phyloP scores from a whole-genome alignment of 2,888 invertebrate species.

The Nowickia ferox region DNA sequence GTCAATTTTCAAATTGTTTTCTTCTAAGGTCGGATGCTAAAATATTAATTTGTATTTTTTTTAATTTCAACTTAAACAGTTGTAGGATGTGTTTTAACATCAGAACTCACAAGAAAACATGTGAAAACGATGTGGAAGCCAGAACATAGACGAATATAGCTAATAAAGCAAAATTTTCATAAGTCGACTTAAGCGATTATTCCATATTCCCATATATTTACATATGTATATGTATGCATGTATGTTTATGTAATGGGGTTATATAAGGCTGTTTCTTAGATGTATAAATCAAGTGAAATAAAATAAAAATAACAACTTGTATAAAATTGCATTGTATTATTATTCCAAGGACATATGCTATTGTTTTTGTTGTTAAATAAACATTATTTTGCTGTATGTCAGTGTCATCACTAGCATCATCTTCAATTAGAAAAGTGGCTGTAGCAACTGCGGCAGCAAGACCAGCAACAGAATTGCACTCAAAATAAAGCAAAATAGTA shows the following conservation, averaged over 20 bases:
- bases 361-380: slow-evolving; percentile 53
- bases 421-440: slow-evolving; percentile 35
- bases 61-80: too few relatives aligned
- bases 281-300: slow-evolving; percentile 23
- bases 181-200: too few relatives aligned
- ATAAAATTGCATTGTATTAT: slow-evolving; percentile 61
- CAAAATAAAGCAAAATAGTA: slow-evolving; percentile 8
- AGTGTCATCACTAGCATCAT: slow-evolving; percentile 59
- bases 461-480: slow-evolving; percentile 20
- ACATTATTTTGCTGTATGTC: slow-evolving; percentile 57
- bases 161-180: too few relatives aligned
- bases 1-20: too few relatives aligned
- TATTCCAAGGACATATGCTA: slow-evolving; percentile 65
- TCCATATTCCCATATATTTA: neutral
- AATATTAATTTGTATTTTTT: too few relatives aligned
- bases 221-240: slow-evolving; percentile 2
- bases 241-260: slow-evolving; percentile 9
- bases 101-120: too few relatives aligned
- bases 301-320: slow-evolving; percentile 38
- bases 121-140: too few relatives aligned
- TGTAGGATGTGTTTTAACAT: too few relatives aligned
- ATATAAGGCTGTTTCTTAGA: slow-evolving; percentile 36
- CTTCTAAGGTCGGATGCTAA: too few relatives aligned
- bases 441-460: slow-evolving; percentile 16
- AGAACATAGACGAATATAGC: too few relatives aligned